Evolutionary conservation across 2,113 vertebrate genomes (phyloP).

Genomic region (Asarcornis scutulata): DNA sequence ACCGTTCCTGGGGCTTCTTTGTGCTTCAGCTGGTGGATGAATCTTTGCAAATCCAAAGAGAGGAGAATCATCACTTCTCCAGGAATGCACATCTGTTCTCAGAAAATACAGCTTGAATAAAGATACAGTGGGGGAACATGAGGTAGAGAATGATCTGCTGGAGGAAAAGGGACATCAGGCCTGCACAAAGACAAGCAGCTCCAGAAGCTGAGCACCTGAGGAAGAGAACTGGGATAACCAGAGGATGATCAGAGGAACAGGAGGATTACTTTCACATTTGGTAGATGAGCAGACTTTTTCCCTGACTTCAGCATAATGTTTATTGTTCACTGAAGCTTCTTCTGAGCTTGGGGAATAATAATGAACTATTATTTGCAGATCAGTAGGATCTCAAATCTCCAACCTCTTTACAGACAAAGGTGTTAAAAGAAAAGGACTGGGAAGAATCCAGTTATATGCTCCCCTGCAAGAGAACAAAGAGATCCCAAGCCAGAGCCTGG

Average conservation of each 20-base stretch:
- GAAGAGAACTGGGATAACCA: background rate
- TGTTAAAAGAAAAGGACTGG: background rate
- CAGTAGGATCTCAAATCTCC: background rate
- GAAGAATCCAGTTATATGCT: background rate
- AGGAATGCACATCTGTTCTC: background rate
- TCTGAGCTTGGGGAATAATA: background rate
- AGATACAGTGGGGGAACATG: background rate
- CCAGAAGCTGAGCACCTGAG: background rate
- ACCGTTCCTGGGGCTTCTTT: background rate
- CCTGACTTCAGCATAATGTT: background rate
- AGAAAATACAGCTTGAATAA: background rate
- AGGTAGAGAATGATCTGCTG: background rate
- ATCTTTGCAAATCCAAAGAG: background rate
- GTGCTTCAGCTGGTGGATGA: background rate
- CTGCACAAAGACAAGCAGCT: background rate
- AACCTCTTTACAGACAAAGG: background rate
- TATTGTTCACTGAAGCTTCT: background rate
- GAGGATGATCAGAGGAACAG: background rate
- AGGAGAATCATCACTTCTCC: background rate
- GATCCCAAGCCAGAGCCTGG: background rate
- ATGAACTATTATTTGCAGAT: background rate
- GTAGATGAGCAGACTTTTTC: background rate
- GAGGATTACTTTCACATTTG: background rate
- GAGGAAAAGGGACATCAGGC: background rate
- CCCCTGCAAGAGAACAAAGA: background rate